phyloP scores from a whole-genome alignment of 1,140 invertebrate species.

The Macrotrachela quadricornifera region DNA sequence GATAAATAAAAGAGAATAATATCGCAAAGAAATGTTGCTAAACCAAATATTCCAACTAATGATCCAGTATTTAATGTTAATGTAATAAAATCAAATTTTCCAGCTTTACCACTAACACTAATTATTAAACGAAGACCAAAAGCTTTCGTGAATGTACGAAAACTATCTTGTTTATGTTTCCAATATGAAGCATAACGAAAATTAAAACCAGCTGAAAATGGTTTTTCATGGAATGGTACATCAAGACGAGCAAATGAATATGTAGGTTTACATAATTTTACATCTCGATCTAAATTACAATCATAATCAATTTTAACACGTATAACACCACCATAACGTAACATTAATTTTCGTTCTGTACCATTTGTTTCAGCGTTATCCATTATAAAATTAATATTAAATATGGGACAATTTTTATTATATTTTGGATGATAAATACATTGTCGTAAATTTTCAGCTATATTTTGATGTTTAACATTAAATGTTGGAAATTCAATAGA shows the following conservation, averaged over 20 bases:
- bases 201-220: not conserved
- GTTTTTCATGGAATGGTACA: not conserved
- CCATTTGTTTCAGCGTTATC: not conserved
- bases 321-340: not conserved
- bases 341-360: constrained; percentile 1
- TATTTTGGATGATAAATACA: constrained; percentile 3
- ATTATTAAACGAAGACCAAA: constrained; percentile 11
- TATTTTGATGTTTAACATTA: constrained; percentile 2
- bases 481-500: constrained; percentile 11
- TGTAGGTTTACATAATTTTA: too few species aligned
- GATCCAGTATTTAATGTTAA: not conserved
- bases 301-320: too few species aligned
- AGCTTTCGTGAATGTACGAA: constrained; percentile 8
- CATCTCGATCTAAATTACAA: too few species aligned
- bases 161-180: too few species aligned
- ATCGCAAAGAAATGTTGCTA: too few species aligned
- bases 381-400: constrained; percentile 2
- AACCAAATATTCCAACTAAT: too few species aligned
- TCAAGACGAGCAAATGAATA: too few species aligned
- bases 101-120: constrained; percentile 8
- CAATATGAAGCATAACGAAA: too few species aligned
- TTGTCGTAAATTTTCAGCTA: not conserved
- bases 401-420: constrained; percentile 4
- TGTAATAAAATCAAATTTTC: constrained; percentile 10
- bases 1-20: too few species aligned